These are phyloP conservation scores for Synanthedon vespiformis DNA, from an alignment of 2,888 invertebrate genomes.

Conservation along the genomic window DNA sequence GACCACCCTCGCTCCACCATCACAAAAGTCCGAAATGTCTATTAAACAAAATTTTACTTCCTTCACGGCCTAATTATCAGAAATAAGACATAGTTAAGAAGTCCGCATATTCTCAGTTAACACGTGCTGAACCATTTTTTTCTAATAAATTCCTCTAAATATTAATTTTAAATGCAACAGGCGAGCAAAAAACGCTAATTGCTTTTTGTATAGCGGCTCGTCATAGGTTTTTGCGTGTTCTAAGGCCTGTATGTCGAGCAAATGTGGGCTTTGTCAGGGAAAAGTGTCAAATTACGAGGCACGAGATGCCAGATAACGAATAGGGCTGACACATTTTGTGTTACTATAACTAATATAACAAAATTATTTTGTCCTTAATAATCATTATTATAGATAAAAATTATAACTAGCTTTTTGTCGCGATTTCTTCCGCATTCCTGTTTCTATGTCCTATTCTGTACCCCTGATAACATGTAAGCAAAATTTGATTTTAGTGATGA, in stretches of 20 bases:
- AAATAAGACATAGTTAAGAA: slow-evolving; percentile 62
- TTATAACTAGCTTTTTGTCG: no score
- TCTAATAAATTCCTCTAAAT: slow-evolving; percentile 49
- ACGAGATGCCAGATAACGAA: slow-evolving; percentile 56
- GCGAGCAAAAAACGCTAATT: slow-evolving; percentile 57
- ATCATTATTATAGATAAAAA: no score
- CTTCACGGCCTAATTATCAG: slow-evolving; percentile 65
- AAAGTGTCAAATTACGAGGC: slow-evolving; percentile 70
- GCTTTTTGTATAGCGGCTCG: slow-evolving; percentile 48
- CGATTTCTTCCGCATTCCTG: no score
- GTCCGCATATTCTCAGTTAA: slow-evolving; percentile 50
- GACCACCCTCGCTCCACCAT: slow-evolving; percentile 41
- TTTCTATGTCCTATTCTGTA: no score
- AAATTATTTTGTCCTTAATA: no score
- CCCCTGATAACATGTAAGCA: no score
- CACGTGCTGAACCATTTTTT: slow-evolving; percentile 55
- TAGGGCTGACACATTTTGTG: slow-evolving; percentile 33
- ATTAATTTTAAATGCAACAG: slow-evolving; percentile 55
- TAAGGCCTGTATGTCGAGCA: slow-evolving; percentile 45
- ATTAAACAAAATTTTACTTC: slow-evolving; percentile 22
- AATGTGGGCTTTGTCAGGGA: slow-evolving; percentile 67
- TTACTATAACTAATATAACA: no score
- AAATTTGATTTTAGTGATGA: no score
- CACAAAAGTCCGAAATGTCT: slow-evolving; percentile 8
- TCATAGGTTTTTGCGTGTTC: slow-evolving; percentile 49